Evolutionary conservation across 2,888 invertebrate genomes (phyloP), one percentile per base, ranked within the genome.

Genomic region (Drosophila borealis): DNA sequence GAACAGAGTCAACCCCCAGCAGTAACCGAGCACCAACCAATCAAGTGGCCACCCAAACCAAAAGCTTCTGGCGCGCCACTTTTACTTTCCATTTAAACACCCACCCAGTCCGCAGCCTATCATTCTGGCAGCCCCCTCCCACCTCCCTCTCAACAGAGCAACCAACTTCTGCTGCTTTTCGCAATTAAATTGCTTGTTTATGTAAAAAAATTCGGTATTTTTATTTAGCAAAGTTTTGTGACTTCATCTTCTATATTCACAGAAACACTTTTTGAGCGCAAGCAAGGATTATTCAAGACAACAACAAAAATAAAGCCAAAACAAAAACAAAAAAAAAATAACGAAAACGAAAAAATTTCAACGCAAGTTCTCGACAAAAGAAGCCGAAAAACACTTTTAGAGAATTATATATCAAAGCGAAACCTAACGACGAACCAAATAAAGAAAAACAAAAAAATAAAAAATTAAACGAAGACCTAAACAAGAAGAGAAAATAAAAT

Each of bases 231-330:
- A 66, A 54, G 44, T 68, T 62, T 62, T 69, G 59, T 68, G 80
- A 65, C 69, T 66, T 69, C 69, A 49, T 70, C 68, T 76, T 73
- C 29, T 78, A 17, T 76, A 75, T 90, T 78, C 86, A 13, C 91
- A 91, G 91, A 91, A 90, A 91, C 89, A 91, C 89, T 90, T 91
- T 84, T 90, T 90, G 89, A 91, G 80, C 90, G 89, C 90, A 88
- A 89, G 88, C 83, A 88, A 90, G 86, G 89, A 90, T 86, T 90
- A 81, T 89, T 84, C 85, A 79, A 79, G 78, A 78, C 71, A 68
- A 73, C 71, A 70, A 55, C 63, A 54, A 63, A 70, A 66, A 50
- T 61, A 66, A 74, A 74, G 74, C 73, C 46, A 61, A 56, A 66
- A 63, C 21, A 74, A 73, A 72, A 53, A 57, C 51, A 73, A 75